These are phyloP conservation scores for Holacanthus passer DNA, from an alignment of 2,113 vertebrate species.

Conservation along the genomic window DNA sequence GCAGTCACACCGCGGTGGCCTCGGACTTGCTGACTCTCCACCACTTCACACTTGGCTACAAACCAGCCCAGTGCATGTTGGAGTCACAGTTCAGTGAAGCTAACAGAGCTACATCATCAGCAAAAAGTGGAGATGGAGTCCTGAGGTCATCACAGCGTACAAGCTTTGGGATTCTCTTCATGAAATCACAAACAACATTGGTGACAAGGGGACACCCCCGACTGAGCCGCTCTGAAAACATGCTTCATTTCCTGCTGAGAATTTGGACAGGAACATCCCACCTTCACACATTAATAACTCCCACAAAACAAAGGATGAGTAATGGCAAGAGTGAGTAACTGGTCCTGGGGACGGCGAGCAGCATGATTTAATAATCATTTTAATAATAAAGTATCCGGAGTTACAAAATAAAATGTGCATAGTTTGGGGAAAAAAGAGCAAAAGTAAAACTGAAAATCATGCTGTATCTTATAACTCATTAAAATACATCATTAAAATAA, in stretches of 20 bases:
- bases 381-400: neutral
- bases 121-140: neutral
- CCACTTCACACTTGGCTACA: neutral
- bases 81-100: neutral
- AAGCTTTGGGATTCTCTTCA: too few relatives aligned
- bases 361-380: neutral
- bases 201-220: too few relatives aligned
- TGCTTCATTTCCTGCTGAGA: neutral
- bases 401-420: neutral
- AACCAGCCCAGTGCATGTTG: neutral
- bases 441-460: neutral
- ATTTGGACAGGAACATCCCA: too few relatives aligned
- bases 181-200: too few relatives aligned
- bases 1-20: neutral
- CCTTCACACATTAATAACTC: too few relatives aligned
- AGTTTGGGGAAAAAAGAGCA: neutral
- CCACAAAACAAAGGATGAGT: too few relatives aligned
- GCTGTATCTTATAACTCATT: neutral
- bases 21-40: neutral
- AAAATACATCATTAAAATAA: neutral
- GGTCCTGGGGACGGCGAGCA: neutral
- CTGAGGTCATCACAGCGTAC: too few relatives aligned
- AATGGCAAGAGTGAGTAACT: neutral
- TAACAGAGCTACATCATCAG: conserved; percentile 7
- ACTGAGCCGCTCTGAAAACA: conserved; percentile 1